Conservation (phyloP, 2,113 vertebrate species). For the Chionis minor region DNA sequence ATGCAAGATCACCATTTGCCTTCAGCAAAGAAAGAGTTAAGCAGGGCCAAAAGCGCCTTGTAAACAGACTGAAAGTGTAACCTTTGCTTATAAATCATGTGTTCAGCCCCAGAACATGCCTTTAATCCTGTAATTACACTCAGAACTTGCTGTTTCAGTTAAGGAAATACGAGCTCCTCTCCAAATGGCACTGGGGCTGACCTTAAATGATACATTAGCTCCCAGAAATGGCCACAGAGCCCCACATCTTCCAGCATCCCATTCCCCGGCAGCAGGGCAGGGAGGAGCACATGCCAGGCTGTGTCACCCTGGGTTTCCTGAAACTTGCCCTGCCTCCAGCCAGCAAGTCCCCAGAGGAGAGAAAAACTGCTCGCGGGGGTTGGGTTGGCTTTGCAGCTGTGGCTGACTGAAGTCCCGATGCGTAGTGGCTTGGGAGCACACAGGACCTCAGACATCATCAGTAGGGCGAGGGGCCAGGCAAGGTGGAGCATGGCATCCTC, state of each 20-base stretch:
- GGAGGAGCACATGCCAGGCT: fast-evolving
- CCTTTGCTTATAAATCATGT: constrained; percentile 69
- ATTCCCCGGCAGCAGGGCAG: neutral
- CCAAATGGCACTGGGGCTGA: constrained; percentile 65
- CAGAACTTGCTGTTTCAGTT: constrained; percentile 74
- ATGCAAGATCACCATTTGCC: neutral
- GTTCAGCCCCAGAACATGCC: constrained; percentile 66
- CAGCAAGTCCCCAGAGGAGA: neutral
- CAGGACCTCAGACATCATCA: fast-evolving
- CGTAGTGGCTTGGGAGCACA: neutral
- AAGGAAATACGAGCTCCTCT: constrained; percentile 74
- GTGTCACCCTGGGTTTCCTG: neutral
- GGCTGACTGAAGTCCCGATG: neutral
- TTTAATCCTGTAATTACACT: constrained; percentile 75
- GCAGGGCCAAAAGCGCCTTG: neutral
- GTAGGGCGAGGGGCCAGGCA: fast-evolving
- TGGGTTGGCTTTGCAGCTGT: neutral
- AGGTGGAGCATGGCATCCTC: neutral
- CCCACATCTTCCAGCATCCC: neutral
- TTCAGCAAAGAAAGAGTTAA: constrained; percentile 32
- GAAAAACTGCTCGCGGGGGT: neutral
- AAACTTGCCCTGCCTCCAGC: neutral
- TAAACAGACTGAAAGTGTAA: constrained; percentile 71
- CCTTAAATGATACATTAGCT: constrained; percentile 74
- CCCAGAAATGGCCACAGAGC: neutral